Percentiles rank a stretch among this genome's conserved stretches.
These are phyloP conservation scores for Microtus oregoni DNA, from an alignment of 2,113 vertebrate species.

Conservation along the genomic window DNA sequence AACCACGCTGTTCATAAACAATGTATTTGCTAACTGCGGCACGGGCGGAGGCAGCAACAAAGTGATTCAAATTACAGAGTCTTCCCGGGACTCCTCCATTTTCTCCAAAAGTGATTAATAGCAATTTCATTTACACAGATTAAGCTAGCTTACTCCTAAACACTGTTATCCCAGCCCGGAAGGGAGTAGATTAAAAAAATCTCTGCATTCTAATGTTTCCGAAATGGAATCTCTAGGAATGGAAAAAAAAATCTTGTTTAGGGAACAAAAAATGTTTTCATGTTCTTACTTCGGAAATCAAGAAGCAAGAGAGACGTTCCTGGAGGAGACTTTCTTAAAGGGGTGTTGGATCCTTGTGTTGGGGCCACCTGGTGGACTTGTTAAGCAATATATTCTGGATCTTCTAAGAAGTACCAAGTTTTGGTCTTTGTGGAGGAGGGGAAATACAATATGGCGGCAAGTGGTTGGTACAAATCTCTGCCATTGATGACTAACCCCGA, in stretches of 20 bases:
- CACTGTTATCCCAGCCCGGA: slow-evolving; percentile 74
- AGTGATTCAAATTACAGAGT: slow-evolving; percentile 84
- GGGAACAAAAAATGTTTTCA: slow-evolving; percentile 73
- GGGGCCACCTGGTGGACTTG: background rate
- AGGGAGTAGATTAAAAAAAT: slow-evolving; percentile 72
- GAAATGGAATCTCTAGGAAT: slow-evolving; percentile 79
- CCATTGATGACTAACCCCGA: background rate
- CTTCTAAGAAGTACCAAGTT: background rate
- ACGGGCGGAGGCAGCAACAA: slow-evolving; percentile 78
- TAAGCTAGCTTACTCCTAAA: slow-evolving; percentile 78
- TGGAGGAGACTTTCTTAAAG: background rate
- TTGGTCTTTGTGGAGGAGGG: background rate
- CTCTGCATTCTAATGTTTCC: slow-evolving; percentile 68
- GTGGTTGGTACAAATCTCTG: background rate
- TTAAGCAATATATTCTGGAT: background rate
- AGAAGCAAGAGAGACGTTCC: background rate
- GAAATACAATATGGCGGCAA: background rate
- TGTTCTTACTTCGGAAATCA: slow-evolving; percentile 67
- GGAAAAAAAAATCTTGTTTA: slow-evolving; percentile 74
- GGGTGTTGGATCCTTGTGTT: background rate
- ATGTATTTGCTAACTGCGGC: slow-evolving; percentile 80
- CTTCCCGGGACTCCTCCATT: slow-evolving; percentile 82
- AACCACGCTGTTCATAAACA: slow-evolving; percentile 83
- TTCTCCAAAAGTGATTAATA: slow-evolving; percentile 86
- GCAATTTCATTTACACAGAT: slow-evolving; percentile 84